phyloP scores from a whole-genome alignment of 2,113 vertebrate genomes.

The Clarias batrachus region DNA sequence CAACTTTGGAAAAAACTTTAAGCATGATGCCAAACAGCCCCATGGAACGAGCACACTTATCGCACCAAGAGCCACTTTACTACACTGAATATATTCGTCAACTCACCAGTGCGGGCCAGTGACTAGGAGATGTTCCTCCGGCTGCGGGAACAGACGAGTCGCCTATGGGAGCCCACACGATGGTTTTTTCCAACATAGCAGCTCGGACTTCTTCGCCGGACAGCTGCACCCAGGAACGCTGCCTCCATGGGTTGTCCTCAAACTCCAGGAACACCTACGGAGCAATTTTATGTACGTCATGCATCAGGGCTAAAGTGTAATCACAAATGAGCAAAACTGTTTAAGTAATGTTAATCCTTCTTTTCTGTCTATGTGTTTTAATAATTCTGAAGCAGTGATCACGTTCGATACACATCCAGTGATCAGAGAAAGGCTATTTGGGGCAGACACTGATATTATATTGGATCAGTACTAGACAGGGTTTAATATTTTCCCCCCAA shows the following conservation, averaged over 20 bases:
- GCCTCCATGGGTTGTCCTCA: conserved; percentile 83
- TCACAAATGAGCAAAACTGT: neutral
- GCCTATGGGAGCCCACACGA: conserved; percentile 86
- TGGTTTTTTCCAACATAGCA: conserved; percentile 85
- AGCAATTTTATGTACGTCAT: neutral
- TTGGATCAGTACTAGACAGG: neutral
- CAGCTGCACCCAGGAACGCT: conserved; percentile 93
- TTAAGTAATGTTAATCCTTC: too few species aligned
- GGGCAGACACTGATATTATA: conserved; percentile 1
- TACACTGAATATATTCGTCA: neutral
- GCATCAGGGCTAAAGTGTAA: too few species aligned
- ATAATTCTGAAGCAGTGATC: neutral
- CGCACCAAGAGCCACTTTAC: neutral
- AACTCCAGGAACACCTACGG: conserved; percentile 95
- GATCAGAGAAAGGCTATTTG: neutral
- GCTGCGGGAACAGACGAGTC: conserved; percentile 73
- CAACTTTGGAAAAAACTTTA: neutral
- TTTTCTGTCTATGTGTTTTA: neutral
- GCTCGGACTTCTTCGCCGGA: conserved; percentile 90
- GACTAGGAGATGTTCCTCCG: conserved; percentile 67
- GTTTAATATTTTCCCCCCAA: neutral
- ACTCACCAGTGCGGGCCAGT: conserved; percentile 94
- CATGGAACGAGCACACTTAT: neutral
- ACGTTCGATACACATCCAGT: neutral
- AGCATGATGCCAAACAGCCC: neutral